Base-by-base conservation (phyloP, 2,113 vertebrate genomes). In the Junco hyemalis region DNA sequence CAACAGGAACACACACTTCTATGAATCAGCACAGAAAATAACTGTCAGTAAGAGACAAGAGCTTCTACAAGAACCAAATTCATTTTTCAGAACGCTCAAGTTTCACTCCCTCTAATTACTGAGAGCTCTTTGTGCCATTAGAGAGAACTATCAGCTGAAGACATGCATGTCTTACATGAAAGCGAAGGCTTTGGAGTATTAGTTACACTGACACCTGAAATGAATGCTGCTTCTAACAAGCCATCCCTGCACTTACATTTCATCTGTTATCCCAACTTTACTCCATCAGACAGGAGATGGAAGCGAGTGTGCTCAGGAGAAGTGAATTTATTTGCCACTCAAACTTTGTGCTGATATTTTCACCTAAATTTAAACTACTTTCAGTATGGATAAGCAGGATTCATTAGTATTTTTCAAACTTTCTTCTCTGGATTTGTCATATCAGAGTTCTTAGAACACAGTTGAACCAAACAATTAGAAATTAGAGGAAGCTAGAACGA, bases 71-170 rank as follows among this genome's bases (percentile, higher is more conserved):
- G 60, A 81, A 53, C 10, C 14, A 83, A 84, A 51, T 38, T 15
- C 1, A 25, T 76, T 87, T 92, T 90, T 36, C 42, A 88, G 50
- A 76, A 87, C 0, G 1, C 22, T 48, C 44, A 51, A 48, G 54
- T 86, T 86, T 60, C 60, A 85, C 21, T 13, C 66, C 29, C 40
- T 82, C 18, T 91, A 95, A 89, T 95, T 95, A 81, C n/a, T 53
- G 11, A 35, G 25, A 54, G 29, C 16, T 93, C 16, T 71, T 73
- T 45, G 25, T 61, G 85, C 10, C 54, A 80, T 82, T 76, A 90
- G n/a, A 83, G 50, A 26, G 44, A 40, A 73, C 3, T 44, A 66
- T 79, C 65, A 86, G 66, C 28, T 50, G 42, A 60, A 89, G 60
- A 78, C 44, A 71, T 22, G 64, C 7, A 59, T 35, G 48, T 42